These are phyloP conservation scores for Monopterus albus DNA, from an alignment of 2,113 vertebrate species.

Conservation along the genomic window DNA sequence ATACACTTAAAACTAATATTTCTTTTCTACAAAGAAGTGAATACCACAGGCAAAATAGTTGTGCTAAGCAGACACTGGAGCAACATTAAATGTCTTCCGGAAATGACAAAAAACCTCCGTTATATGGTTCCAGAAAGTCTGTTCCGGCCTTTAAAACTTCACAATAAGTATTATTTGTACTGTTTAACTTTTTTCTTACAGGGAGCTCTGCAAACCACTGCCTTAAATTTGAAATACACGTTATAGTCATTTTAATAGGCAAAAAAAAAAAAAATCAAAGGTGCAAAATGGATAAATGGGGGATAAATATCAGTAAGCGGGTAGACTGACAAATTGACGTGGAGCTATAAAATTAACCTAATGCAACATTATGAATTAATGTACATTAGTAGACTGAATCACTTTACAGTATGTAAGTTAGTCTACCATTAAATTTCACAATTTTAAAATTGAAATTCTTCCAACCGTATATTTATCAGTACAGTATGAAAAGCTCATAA, in stretches of 20 bases:
- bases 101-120: accelerated
- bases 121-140: constrained; percentile 37
- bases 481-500: constrained; percentile 19
- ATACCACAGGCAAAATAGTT: constrained; percentile 31
- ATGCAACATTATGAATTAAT: no score
- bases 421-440: neutral
- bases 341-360: no score
- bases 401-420: neutral
- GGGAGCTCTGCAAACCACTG: no score
- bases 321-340: no score
- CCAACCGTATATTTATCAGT: constrained; percentile 44
- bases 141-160: no score
- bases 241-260: neutral
- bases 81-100: constrained; percentile 34
- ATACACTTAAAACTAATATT: constrained; percentile 20
- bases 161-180: no score
- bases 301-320: neutral
- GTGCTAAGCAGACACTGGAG: constrained; percentile 23
- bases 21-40: constrained; percentile 27
- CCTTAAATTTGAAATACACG: neutral
- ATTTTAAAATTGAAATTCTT: constrained; percentile 28
- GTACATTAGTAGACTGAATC: no score
- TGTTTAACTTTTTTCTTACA: no score
- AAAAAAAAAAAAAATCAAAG: neutral
- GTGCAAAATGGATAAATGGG: neutral